Evolutionary conservation across 2,888 invertebrate genomes (phyloP).

Genomic region (Augiades crinisus): DNA sequence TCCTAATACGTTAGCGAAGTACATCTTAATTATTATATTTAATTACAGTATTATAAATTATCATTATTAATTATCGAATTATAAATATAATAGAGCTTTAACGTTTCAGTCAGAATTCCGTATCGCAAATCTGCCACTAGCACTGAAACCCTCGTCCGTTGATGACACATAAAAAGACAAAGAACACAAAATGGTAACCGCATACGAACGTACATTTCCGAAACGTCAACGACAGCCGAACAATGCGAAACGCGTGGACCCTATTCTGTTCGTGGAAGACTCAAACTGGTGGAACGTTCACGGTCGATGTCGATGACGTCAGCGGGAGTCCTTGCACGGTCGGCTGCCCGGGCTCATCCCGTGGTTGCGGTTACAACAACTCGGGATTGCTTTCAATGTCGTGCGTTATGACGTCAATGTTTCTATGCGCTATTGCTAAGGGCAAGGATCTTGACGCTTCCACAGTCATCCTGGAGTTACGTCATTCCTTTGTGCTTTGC

Average conservation of each 20-base stretch:
- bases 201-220: slow-evolving; percentile 17
- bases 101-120: too few relatives aligned
- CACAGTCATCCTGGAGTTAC: slow-evolving; percentile 15
- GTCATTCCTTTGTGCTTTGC: slow-evolving; percentile 12
- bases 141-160: not conserved
- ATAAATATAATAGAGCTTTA: too few relatives aligned
- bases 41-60: too few relatives aligned
- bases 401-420: slow-evolving; percentile 44
- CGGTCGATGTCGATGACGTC: slow-evolving; percentile 58
- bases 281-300: slow-evolving; percentile 21
- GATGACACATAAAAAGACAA: slow-evolving; percentile 11
- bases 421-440: slow-evolving; percentile 55
- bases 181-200: not conserved
- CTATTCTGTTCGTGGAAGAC: slow-evolving; percentile 17
- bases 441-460: slow-evolving; percentile 39
- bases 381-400: slow-evolving; percentile 72
- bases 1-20: too few relatives aligned
- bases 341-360: slow-evolving; percentile 65
- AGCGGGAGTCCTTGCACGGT: slow-evolving; percentile 71
- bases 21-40: too few relatives aligned
- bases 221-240: slow-evolving; percentile 7
- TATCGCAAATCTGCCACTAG: too few relatives aligned
- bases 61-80: too few relatives aligned
- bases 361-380: slow-evolving; percentile 72
- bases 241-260: slow-evolving; percentile 10